These are phyloP conservation scores for Cylloceria caligata DNA, from an alignment of 2,888 invertebrate genomes.

Conservation along the genomic window DNA sequence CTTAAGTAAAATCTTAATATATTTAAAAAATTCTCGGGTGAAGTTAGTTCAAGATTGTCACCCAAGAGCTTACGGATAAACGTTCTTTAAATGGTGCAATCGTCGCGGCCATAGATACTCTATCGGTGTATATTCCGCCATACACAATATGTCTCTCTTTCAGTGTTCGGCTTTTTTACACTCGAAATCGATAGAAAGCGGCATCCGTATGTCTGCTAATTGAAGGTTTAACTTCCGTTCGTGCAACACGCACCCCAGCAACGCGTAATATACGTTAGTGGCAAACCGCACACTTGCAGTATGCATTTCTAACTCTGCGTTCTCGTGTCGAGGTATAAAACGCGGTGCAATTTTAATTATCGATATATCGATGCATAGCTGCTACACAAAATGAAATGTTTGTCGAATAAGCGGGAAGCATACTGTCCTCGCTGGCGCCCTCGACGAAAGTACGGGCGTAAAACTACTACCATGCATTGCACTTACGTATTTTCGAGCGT, in stretches of 20 bases:
- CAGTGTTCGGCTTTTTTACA: background rate
- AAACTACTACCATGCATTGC: too few species aligned
- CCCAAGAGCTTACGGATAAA: too few species aligned
- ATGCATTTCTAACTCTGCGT: background rate
- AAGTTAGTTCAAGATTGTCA: too few species aligned
- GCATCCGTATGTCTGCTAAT: background rate
- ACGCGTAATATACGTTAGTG: slow-evolving; percentile 2
- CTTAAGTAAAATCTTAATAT: too few species aligned
- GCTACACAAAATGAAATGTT: slow-evolving; percentile 1
- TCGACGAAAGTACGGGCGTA: too few species aligned
- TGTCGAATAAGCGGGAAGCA: background rate
- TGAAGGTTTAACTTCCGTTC: slow-evolving; percentile 16
- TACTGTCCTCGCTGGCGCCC: too few species aligned
- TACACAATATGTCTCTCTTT: slow-evolving; percentile 1
- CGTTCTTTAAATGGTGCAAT: too few species aligned
- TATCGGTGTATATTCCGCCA: too few species aligned
- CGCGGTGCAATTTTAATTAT: slow-evolving; percentile 23
- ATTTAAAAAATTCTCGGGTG: too few species aligned
- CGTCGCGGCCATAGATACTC: too few species aligned
- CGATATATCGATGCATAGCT: background rate
- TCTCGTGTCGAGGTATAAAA: background rate
- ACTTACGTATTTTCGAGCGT: too few species aligned
- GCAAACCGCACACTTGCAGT: background rate
- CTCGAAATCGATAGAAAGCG: background rate
- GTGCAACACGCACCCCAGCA: slow-evolving; percentile 8